Conservation (phyloP, 2,113 vertebrate genomes). For the Mionectes macconnelli region DNA sequence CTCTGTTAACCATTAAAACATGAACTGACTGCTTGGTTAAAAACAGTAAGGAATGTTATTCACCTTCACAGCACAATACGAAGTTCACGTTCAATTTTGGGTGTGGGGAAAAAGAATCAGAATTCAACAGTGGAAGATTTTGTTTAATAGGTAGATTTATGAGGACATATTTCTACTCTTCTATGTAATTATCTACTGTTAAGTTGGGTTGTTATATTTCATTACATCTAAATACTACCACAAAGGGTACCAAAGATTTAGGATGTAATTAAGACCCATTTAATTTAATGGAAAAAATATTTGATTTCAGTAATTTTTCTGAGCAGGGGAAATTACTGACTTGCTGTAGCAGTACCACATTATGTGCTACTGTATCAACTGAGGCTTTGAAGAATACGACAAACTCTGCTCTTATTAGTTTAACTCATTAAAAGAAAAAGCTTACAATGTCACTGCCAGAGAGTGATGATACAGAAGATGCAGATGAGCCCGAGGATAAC, state of each 20-base stretch:
- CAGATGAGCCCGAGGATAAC: constrained; percentile 80
- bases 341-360: not conserved
- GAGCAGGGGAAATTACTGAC: not conserved
- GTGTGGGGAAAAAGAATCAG: not conserved
- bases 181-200: not conserved
- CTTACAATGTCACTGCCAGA: constrained; percentile 95
- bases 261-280: not conserved
- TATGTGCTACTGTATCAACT: not conserved
- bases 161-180: not conserved
- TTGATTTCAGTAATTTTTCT: not conserved
- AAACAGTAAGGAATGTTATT: not conserved
- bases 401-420: not conserved
- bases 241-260: not conserved
- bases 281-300: not conserved
- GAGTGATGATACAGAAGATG: constrained; percentile 90
- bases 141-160: not conserved
- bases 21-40: not conserved
- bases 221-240: not conserved
- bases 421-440: not conserved
- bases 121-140: not conserved
- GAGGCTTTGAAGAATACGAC: not conserved
- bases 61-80: not conserved
- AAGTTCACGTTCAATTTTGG: not conserved
- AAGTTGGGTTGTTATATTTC: not conserved
- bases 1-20: not conserved